Conservation (phyloP, 2,113 vertebrate species). For the Antechinus stuartii region DNA sequence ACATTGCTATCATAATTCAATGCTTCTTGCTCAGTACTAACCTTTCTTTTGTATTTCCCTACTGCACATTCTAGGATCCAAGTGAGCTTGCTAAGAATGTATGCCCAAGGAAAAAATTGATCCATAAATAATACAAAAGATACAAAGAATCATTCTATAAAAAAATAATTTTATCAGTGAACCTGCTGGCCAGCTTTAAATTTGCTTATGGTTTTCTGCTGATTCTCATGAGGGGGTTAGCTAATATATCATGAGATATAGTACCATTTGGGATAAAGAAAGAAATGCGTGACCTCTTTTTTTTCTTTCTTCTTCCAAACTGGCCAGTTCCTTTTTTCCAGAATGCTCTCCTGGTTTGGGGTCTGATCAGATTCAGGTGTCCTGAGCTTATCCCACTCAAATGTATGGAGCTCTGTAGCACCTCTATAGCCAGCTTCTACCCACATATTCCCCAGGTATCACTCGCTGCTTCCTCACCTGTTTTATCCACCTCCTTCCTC, state of each 20-base stretch:
- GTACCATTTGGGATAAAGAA: not conserved
- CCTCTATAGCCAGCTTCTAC: not conserved
- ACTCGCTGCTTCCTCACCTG: not conserved
- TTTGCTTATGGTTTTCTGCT: not conserved
- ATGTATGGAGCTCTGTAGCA: too few relatives aligned
- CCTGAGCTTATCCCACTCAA: not conserved
- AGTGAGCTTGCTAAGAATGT: not conserved
- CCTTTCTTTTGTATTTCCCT: not conserved
- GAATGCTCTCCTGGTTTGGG: not conserved
- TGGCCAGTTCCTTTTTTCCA: not conserved
- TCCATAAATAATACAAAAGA: not conserved
- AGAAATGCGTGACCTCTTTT: not conserved
- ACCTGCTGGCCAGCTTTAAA: not conserved
- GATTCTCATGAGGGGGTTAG: not conserved
- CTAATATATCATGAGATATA: not conserved
- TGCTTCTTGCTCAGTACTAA: not conserved
- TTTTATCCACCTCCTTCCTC: not conserved
- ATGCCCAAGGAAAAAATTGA: not conserved
- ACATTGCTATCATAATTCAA: not conserved
- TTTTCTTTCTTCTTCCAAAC: not conserved
- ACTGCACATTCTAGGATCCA: not conserved
- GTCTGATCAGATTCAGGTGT: not conserved
- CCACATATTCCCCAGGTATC: not conserved
- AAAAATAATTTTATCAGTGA: not conserved
- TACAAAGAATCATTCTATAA: not conserved